phyloP scores from a whole-genome alignment of 2,888 invertebrate genomes.

The Melinaea menophilus region DNA sequence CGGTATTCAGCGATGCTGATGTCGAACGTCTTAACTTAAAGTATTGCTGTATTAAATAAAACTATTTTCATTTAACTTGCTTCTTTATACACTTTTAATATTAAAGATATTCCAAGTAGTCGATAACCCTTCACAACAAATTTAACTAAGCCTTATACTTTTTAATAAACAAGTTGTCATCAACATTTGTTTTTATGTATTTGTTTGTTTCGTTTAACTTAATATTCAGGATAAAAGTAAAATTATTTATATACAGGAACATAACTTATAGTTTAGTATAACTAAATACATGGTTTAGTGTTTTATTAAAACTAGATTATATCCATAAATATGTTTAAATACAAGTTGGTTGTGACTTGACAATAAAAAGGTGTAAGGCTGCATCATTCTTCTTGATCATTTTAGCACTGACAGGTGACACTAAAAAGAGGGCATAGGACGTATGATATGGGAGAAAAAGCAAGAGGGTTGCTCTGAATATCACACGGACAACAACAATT shows the following conservation, averaged over 20 bases:
- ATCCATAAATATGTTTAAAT: not conserved
- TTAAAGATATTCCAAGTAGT: too few relatives aligned
- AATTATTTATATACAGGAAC: too few relatives aligned
- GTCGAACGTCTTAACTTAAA: not conserved
- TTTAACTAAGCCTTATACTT: too few relatives aligned
- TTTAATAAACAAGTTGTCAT: too few relatives aligned
- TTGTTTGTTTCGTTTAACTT: too few relatives aligned
- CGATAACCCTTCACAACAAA: too few relatives aligned
- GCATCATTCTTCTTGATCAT: constrained; percentile 3
- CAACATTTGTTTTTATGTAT: too few relatives aligned
- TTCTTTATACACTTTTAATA: not conserved
- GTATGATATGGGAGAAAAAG: not conserved
- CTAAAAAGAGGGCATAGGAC: not conserved
- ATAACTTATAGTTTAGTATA: too few relatives aligned
- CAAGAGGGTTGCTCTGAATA: constrained; percentile 3
- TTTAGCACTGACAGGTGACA: constrained; percentile 2
- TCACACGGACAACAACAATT: not conserved
- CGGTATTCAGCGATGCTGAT: constrained; percentile 4
- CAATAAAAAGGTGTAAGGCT: not conserved
- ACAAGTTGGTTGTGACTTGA: not conserved
- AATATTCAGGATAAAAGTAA: too few relatives aligned
- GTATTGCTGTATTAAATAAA: constrained; percentile 1
- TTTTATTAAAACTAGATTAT: too few relatives aligned
- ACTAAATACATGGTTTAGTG: too few relatives aligned
- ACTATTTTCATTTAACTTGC: constrained; percentile 1